Conservation (phyloP, 1,140 invertebrate species). For the Cotesia glomerata region DNA sequence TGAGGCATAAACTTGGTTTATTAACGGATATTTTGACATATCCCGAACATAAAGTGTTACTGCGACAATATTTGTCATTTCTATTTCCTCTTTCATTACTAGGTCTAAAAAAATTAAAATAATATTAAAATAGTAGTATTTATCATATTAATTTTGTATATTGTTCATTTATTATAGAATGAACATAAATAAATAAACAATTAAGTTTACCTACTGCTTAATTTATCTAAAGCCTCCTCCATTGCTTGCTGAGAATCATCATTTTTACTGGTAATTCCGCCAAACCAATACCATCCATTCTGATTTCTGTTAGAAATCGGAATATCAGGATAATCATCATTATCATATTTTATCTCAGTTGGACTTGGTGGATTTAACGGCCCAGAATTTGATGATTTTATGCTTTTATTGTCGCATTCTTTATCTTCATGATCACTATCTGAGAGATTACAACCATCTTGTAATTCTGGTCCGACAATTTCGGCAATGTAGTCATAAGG, state of each 20-base stretch:
- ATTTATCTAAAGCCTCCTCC: conserved; percentile 72
- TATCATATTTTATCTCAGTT: conserved; percentile 50
- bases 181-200: conserved; percentile 28
- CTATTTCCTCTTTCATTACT: conserved; percentile 66
- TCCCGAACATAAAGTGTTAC: conserved; percentile 83
- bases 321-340: conserved; percentile 56
- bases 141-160: not conserved
- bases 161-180: not conserved
- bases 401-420: conserved; percentile 49
- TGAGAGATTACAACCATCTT: conserved; percentile 62
- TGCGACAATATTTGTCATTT: conserved; percentile 74
- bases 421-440: conserved; percentile 61
- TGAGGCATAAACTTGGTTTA: conserved; percentile 81
- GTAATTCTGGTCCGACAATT: conserved; percentile 62
- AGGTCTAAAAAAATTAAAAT: conserved; percentile 60
- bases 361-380: conserved; percentile 52
- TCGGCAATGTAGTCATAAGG: conserved; percentile 67
- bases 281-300: conserved; percentile 83
- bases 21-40: conserved; percentile 77
- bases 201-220: conserved; percentile 78
- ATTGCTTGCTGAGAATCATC: conserved; percentile 64
- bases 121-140: conserved; percentile 10
- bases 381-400: conserved; percentile 56
- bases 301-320: conserved; percentile 68
- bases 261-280: conserved; percentile 73